Base-by-base conservation (phyloP, 30 jellyfish, hydroid and myxozoan genomes). In the Aurelia coerulea region DNA sequence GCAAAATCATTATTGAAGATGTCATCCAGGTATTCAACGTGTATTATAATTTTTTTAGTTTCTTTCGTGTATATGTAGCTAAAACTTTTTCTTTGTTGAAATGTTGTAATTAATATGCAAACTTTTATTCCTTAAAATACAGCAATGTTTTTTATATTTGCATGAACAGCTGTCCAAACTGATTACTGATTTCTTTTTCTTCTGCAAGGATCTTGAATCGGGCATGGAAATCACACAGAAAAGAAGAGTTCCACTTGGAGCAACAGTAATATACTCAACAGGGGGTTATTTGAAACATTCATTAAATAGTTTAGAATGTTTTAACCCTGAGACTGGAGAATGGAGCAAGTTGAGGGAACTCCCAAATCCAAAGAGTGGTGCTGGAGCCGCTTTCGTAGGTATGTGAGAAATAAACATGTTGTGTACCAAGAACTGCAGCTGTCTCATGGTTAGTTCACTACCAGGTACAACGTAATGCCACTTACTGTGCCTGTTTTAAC, bases 301-400 rank as follows among this genome's bases (percentile, higher is more conserved):
- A 0, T 69, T 85, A 63, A 76, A 59, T 52, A 49, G 92, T 0
- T 69, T 74, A 69, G 97, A 90, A 33, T 81, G 93, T 59, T 90
- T 84, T 58, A 88, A 95, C 70, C 94, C 97, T 4, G 97, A 89
- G 37, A 78, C 97, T 2, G 96, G 90, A 7, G 92, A 80, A 64
- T 95, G 99, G 99, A 75, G 41, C 42, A 46, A 18, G 53, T 53
- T 80, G 23, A 93, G 73, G 10, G 93, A 85, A 67, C 86, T 95
- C 66, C 93, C 94, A 13, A 80, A 86, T 52, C 96, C 99, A 50
- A 89, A 89, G 59, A 95, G 99, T 77, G 99, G 99, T 34, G 93
- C 97, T 73, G 99, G 99, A 23, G 96, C 97, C 18, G 97, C 89
- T 2, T 89, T 90, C 81, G 92, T 95, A 54, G 99, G 99, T 95